Evolutionary conservation across 2,888 invertebrate species (phyloP), one percentile per base, ranked within the genome.

Genomic region (Cyrtodaria siliqua): DNA sequence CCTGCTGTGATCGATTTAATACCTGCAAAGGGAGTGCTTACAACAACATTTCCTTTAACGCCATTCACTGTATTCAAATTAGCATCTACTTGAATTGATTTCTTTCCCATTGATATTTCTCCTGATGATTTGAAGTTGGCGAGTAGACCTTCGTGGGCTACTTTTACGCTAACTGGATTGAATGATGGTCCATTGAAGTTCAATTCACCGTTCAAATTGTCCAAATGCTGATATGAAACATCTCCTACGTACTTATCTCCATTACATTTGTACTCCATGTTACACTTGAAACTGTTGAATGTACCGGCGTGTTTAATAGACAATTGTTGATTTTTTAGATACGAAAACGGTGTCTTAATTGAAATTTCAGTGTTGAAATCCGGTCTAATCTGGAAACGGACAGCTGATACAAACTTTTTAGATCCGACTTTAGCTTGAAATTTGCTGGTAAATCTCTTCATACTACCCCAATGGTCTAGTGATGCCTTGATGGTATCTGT

Each of bases 181-280:
- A 77, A 63, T n/a, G 23, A 33, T 12, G 77, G 59, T 20, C 77
- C 77, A 29, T 72, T 77, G 0, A 77, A 18, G 20, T 71, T 77
- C 1, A 77, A 26, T 50, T 77, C 71, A 26, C 63, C 72, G 24
- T 63, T 71, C 29, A 72, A 12, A 12, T 42, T 26, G 23, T 77
- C 62, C 14, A 60, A n/a, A 42, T 72, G 71, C 26, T 71, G 61
- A 49, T 63, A 72, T 24, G 77, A 47, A 1, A 68, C 62, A 60
- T 71, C 77, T 1, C 77, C 77, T n/a, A 55, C 42, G 42, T 77
- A 77, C 12, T 53, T 63, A 33, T 72, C 59, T 2, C 67, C 71
- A 42, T 77, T 77, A 27, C 52, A 55, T 44, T 56, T 77, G 49
- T 77, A 77, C 18, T 68, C 57, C 71, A 77, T 63, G 38, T 77